Evolutionary conservation across 2,113 vertebrate species (phyloP).

Genomic region (Gymnarchus niloticus): DNA sequence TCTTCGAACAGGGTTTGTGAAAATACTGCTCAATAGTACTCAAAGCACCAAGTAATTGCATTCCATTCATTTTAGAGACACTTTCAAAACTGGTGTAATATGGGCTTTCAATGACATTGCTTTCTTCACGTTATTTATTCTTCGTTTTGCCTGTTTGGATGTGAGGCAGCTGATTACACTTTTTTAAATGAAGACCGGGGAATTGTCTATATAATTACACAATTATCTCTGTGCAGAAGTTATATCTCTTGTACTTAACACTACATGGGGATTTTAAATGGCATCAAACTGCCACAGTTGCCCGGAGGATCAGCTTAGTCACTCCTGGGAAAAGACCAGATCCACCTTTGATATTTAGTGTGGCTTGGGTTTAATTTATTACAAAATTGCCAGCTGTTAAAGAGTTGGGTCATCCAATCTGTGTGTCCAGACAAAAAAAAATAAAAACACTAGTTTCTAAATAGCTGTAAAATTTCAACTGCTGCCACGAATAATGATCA

Average conservation of each 20-base stretch:
- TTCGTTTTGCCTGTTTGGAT: neutral
- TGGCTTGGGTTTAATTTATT: neutral
- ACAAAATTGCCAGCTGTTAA: neutral
- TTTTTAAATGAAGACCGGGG: neutral
- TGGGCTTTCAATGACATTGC: neutral
- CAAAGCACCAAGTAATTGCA: neutral
- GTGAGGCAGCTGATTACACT: neutral
- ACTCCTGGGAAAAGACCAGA: neutral
- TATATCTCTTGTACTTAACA: neutral
- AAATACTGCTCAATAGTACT: neutral
- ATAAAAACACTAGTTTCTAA: neutral
- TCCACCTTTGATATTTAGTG: neutral
- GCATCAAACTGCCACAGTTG: neutral
- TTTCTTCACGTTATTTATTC: neutral
- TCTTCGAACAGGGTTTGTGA: neutral
- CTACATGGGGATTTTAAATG: neutral
- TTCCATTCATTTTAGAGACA: neutral
- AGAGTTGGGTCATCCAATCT: neutral
- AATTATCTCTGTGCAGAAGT: neutral
- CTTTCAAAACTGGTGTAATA: neutral
- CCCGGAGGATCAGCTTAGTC: neutral
- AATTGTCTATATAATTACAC: no score
- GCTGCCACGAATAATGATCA: neutral
- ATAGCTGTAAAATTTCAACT: neutral
- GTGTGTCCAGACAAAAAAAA: neutral